Percentiles rank a stretch among this genome's conserved stretches.
Evolutionary conservation across 2,113 vertebrate species (phyloP).

Genomic region (Myxocyprinus asiaticus): DNA sequence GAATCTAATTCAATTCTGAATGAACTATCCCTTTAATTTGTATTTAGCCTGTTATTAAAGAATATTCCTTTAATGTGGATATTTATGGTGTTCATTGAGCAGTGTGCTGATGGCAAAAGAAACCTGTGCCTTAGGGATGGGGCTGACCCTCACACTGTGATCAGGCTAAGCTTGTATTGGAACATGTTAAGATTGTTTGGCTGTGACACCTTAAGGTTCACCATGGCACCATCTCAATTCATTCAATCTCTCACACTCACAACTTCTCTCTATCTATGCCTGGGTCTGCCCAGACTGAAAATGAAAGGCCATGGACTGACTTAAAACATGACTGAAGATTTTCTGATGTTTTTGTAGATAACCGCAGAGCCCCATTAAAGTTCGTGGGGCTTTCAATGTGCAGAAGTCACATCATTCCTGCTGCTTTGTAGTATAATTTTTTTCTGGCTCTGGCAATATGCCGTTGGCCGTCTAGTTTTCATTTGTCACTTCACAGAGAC

Average conservation of each 20-base stretch:
- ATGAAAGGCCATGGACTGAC: neutral
- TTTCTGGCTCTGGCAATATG: neutral
- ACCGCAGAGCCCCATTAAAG: neutral
- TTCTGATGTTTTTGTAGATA: neutral
- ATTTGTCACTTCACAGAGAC: constrained; percentile 32
- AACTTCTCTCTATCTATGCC: too few species aligned
- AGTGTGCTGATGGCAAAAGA: too few species aligned
- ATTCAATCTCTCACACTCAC: neutral
- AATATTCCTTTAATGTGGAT: too few species aligned
- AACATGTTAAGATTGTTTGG: neutral
- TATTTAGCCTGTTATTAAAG: too few species aligned
- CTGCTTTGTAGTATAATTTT: constrained; percentile 18
- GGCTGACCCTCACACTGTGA: too few species aligned
- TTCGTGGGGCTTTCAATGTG: neutral
- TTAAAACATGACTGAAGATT: neutral
- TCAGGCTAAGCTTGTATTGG: too few species aligned
- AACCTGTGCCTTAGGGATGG: too few species aligned
- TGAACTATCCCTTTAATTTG: too few species aligned
- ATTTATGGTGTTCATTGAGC: too few species aligned
- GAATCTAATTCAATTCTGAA: too few species aligned
- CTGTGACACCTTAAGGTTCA: neutral
- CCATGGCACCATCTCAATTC: neutral
- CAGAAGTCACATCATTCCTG: neutral
- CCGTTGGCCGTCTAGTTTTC: neutral
- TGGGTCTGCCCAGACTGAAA: neutral